Base-by-base conservation (phyloP, 92 coral and sea anemone genomes). In the Epizoanthus ramosus region DNA sequence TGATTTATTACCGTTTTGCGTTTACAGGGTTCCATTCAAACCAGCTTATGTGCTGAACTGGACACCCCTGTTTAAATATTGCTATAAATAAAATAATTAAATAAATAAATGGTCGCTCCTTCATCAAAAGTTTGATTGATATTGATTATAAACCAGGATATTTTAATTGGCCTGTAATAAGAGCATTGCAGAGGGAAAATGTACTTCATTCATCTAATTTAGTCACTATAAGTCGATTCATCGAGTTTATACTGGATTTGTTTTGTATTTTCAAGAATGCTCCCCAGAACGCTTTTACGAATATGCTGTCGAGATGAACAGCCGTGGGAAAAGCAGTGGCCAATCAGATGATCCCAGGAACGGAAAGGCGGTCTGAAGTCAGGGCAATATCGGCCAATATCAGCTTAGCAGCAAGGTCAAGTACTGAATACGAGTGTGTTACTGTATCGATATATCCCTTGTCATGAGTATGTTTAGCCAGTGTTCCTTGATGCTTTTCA, bases 211-310 rank as follows among this genome's bases (percentile, higher is more conserved):
- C 54, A 50, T 50, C 54, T 43, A 43, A 43, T 43, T 43, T 43
- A 43, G 9, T 43, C 50, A 43, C 50, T 43, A 43, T 43, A 63
- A 63, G 28, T 15, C 24, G 69, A 12, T 41, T 15, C 72, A 45
- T 57, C 60, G 8, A 60, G 47, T 61, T 77, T 77, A 77, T 61
- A 61, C 43, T 69, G 71, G 82, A 70, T 77, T 43, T 77, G 59
- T 77, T 76, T 77, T 77, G 58, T 74, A 74, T 77, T 77, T 77
- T 77, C 71, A 77, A 77, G 82, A 71, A 77, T 77, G 82, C 71
- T 63, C 82, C 59, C 82, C 82, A 3, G 82, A 77, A 77, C 63
- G 82, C 54, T 77, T 77, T 77, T 77, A 77, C 82, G 82, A 77
- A 77, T 77, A 77, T 61, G 82, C 82, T 13, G 82, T 77, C 43